Percentiles rank a stretch among this genome's conserved stretches.
Conservation (phyloP, 2,888 invertebrate genomes). For the Mythimna ferrago region DNA sequence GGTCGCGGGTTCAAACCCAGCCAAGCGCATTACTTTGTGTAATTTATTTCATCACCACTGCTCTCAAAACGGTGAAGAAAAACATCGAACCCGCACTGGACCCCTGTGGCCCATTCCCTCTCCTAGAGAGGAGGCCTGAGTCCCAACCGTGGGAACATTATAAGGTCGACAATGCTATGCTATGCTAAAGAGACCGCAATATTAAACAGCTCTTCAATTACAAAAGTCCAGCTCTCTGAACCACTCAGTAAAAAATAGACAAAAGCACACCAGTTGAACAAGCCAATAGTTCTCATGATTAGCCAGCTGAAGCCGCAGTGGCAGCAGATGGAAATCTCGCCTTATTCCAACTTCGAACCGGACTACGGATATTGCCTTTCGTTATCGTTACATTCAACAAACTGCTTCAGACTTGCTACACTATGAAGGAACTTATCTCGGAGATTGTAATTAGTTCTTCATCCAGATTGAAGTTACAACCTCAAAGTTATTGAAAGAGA, state of each 20-base stretch:
- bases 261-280: neutral
- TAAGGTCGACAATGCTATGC: too few species aligned
- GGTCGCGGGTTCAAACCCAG: too few species aligned
- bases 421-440: neutral
- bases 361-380: constrained; percentile 17
- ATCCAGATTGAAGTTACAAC: neutral
- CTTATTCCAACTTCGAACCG: neutral
- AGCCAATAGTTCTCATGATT: constrained; percentile 4
- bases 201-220: neutral
- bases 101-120: too few species aligned
- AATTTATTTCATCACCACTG: too few species aligned
- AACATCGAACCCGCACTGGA: too few species aligned
- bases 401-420: neutral
- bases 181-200: too few species aligned
- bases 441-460: constrained; percentile 5
- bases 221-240: neutral
- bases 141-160: too few species aligned
- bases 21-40: too few species aligned
- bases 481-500: neutral
- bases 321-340: constrained; percentile 3
- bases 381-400: constrained; percentile 13
- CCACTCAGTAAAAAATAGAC: constrained; percentile 2
- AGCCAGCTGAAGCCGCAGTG: neutral
- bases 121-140: too few species aligned
- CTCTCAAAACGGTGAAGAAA: too few species aligned